A percentile compares a stretch with the other conserved stretches of the same genome.
Evolutionary conservation across 2,113 vertebrate species (phyloP).

Genomic region (Acinonyx jubatus): DNA sequence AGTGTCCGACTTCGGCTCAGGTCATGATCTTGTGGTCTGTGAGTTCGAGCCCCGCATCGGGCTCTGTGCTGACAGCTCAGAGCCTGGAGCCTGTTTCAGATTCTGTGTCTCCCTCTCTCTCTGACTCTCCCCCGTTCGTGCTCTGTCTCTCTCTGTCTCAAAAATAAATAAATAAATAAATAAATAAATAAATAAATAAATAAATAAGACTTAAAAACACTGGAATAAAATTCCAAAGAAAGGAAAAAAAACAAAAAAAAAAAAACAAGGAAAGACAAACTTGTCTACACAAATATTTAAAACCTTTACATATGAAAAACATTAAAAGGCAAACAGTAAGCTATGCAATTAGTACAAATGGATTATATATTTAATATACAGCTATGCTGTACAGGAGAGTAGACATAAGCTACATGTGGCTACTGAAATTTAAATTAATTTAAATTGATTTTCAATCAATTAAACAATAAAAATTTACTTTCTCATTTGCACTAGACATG

Average conservation of each 20-base stretch:
- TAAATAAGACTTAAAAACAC: not conserved
- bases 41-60: no score
- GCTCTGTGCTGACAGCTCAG: no score
- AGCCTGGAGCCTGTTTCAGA: no score
- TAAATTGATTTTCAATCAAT: not conserved
- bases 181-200: no score
- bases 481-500: not conserved
- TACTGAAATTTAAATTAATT: not conserved
- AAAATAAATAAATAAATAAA: no score
- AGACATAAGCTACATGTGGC: not conserved
- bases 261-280: not conserved
- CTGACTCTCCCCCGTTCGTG: no score
- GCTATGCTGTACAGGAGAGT: not conserved
- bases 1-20: no score
- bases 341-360: not conserved
- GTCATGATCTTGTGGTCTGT: no score
- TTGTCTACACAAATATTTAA: not conserved
- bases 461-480: not conserved
- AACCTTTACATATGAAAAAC: not conserved
- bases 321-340: not conserved
- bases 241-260: not conserved
- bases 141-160: no score
- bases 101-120: no score
- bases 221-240: not conserved
- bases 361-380: not conserved